Base-by-base conservation (phyloP, 1,140 invertebrate species). In the Tetragnatha versicolor region DNA sequence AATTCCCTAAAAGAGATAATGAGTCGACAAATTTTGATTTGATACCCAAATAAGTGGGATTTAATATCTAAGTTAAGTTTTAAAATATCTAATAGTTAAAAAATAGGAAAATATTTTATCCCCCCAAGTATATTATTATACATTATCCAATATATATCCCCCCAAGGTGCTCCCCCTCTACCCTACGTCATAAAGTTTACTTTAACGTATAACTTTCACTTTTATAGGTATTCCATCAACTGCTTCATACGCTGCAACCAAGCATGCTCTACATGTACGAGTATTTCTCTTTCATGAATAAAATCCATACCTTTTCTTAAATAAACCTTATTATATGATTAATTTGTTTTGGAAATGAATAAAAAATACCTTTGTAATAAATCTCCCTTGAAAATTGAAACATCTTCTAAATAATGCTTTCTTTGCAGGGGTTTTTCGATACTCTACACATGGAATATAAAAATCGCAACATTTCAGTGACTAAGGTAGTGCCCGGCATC, bases 231-330 rank as follows among this genome's bases (percentile, higher is more conserved):
- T 88, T 17, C 92, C 93, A 45, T 91, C 88, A 85, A 94, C 93
- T 6, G 91, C 87, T 25, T 90, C 91, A 0, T 96, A 96, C 83
- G 91, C 90, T 69, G 93, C 88, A 9, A 88, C 91, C 1, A 96
- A 96, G 85, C 90, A 92, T 86, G 93, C 93, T 1, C 82, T 95
- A 58, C 92, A 94, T 83, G 92, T 78, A 78, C 20, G 65, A 31
- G 6, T 39, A 6, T 53, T n/a, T 55, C 22, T 39, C 17, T 33
- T 51, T 9, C 5, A 42, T 9, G 39, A 42, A 9, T 9, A 17
- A 42, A 7, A 42, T 42, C n/a, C n/a, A n/a, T n/a, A n/a, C n/a
- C n/a, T n/a, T n/a, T n/a, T n/a, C n/a, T n/a, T n/a, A n/a, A n/a
- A n/a, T n/a, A n/a, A n/a, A n/a, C n/a, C n/a, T n/a, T 3, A 37